These are phyloP conservation scores for Emys orbicularis DNA, from an alignment of 2,797 vertebrate genomes.

Conservation along the genomic window DNA sequence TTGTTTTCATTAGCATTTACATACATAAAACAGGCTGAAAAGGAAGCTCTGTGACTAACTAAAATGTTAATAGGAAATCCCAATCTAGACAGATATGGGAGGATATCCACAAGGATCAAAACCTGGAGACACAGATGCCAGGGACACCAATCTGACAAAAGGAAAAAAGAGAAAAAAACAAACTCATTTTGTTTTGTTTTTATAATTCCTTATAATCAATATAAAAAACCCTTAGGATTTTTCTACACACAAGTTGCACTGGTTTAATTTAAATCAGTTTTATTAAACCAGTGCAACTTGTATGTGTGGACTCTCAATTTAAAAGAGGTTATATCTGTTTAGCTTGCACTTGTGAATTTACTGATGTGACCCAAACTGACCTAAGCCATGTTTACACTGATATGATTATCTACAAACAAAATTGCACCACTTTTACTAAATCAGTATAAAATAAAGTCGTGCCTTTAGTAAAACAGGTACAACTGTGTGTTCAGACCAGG, in stretches of 20 bases:
- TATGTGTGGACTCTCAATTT: not conserved
- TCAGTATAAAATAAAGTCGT: not conserved
- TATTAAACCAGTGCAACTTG: not conserved
- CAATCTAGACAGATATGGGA: slow-evolving; percentile 75
- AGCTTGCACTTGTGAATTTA: not conserved
- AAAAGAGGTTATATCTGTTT: not conserved
- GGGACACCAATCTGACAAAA: slow-evolving; percentile 76
- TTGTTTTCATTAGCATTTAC: slow-evolving; percentile 74
- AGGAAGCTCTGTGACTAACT: slow-evolving; percentile 70
- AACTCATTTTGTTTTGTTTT: slow-evolving; percentile 51
- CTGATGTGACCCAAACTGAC: not conserved
- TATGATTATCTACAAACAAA: not conserved
- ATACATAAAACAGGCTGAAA: slow-evolving; percentile 76
- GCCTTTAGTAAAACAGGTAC: not conserved
- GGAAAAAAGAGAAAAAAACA: slow-evolving; percentile 66
- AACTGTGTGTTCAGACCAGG: not conserved
- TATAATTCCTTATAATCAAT: slow-evolving; percentile 64
- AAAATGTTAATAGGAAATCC: slow-evolving; percentile 66
- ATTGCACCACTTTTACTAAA: not conserved
- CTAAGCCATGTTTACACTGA: not conserved
- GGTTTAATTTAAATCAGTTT: slow-evolving; percentile 33
- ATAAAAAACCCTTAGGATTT: slow-evolving; percentile 41
- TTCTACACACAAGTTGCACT: slow-evolving; percentile 5
- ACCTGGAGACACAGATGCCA: slow-evolving; percentile 77
- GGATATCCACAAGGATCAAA: slow-evolving; percentile 77